Evolutionary conservation across 2,888 invertebrate genomes (phyloP), one percentile per base, ranked within the genome.

Genomic region (Luperina testacea): DNA sequence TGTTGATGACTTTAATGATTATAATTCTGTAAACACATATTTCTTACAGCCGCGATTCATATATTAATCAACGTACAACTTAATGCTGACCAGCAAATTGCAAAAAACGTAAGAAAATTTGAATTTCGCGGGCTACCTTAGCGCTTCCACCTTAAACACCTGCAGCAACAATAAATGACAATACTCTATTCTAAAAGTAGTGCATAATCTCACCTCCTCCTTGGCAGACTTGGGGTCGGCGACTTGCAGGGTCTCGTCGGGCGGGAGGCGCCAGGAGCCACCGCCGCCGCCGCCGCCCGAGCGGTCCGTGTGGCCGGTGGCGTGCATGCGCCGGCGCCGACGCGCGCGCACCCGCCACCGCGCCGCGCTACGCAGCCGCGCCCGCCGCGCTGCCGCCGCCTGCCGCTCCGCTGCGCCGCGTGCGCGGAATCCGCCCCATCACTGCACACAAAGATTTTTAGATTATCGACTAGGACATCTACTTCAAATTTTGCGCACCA

Each of bases 171-270:
- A 13, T n/a, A n/a, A 5, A n/a, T n/a, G 59, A 59, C 13, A 13
- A 59, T 13, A n/a, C 13, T n/a, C 4, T 59, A 57, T 24, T 57
- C 5, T 7, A 51, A 51, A 57, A 24, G 4, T 15, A 48, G n/a
- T 63, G 20, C 1, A 63, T 38, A 24, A 38, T 38, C 64, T 38
- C 64, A 70, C 97, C 96, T 97, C 97, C 94, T 98, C 98, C 96
- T 98, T 98, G 95, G 98, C 97, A 89, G 96, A 94, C 97, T 98
- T 98, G 94, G 98, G 98, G 97, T 98, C 98, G 97, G 98, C 98
- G 95, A 99, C 98, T 97, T 98, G 98, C 91, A 99, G 97, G 91
- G 98, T 98, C 97, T 99, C 98, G 97, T 99, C 99, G 94, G 98
- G 98, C 96, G 98, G 98, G 96, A 98, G 97, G 97, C 98, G 98